A percentile compares a stretch with the other conserved stretches of the same genome.
Conservation (phyloP, 2,113 vertebrate genomes). For the Rutilus rutilus region DNA sequence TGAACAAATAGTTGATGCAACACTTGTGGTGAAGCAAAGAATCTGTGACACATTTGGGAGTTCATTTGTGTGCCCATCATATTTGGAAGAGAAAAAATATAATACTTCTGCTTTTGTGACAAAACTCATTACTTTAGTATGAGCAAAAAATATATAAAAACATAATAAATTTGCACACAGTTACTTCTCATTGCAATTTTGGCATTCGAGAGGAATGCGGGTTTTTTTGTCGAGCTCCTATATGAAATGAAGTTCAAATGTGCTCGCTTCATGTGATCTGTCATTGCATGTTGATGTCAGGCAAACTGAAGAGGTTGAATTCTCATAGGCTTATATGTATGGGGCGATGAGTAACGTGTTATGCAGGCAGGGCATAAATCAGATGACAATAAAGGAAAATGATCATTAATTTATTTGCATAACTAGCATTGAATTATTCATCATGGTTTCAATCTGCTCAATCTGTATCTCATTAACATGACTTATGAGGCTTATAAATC, state of each 20-base stretch:
- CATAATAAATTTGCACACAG: not conserved
- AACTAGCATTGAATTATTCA: slow-evolving; percentile 56
- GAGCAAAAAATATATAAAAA: not conserved
- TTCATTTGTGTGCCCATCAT: not conserved
- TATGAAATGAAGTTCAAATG: slow-evolving; percentile 4
- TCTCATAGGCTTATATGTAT: not conserved
- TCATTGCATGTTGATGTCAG: not conserved
- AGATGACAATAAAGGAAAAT: slow-evolving; percentile 46
- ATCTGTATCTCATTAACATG: slow-evolving; percentile 52
- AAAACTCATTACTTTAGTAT: not conserved
- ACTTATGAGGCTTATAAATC: slow-evolving; percentile 45
- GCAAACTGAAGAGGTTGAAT: too few species aligned
- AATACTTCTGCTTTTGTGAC: not conserved
- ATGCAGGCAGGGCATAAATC: slow-evolving; percentile 43
- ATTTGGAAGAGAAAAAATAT: not conserved
- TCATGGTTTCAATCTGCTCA: slow-evolving; percentile 40
- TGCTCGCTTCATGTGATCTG: not conserved
- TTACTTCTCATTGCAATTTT: not conserved
- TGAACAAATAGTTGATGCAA: slow-evolving; percentile 34
- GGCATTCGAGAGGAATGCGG: not conserved
- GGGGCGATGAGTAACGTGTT: slow-evolving; percentile 9
- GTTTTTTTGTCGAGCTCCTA: not conserved
- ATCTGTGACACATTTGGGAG: slow-evolving; percentile 1
- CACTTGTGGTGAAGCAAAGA: not conserved
- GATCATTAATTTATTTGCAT: slow-evolving; percentile 53